Conservation (phyloP, 2,888 invertebrate genomes). For the Phoronis australis region DNA sequence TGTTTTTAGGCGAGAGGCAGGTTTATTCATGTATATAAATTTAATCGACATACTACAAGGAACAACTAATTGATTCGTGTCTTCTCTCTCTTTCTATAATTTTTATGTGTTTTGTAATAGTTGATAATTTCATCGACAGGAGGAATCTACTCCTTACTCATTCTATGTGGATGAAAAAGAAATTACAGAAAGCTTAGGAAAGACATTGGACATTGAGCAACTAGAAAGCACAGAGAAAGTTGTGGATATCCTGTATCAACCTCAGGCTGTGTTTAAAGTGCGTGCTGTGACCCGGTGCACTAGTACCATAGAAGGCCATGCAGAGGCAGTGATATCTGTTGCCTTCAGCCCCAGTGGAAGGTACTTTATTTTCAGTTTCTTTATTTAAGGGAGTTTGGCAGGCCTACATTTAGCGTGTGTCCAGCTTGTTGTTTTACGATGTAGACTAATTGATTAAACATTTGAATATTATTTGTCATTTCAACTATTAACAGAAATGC, state of each 20-base stretch:
- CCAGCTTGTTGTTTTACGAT: too few species aligned
- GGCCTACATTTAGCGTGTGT: too few species aligned
- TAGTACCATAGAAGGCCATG: conserved; percentile 91
- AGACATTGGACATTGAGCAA: conserved; percentile 67
- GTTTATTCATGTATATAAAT: not conserved
- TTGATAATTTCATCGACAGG: conserved; percentile 26
- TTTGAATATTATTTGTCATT: too few species aligned
- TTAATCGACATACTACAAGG: not conserved
- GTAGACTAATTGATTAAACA: too few species aligned
- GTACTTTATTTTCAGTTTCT: too few species aligned
- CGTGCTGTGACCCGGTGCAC: conserved; percentile 82
- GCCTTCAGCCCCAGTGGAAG: conserved; percentile 92
- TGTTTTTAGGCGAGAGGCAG: too few species aligned
- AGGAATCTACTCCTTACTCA: conserved; percentile 54
- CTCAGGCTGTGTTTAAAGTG: conserved; percentile 83
- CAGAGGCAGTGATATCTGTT: conserved; percentile 91
- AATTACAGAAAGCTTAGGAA: conserved; percentile 68
- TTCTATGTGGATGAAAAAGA: conserved; percentile 89
- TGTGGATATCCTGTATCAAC: conserved; percentile 88
- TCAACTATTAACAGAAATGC: too few species aligned
- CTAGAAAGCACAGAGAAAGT: conserved; percentile 58
- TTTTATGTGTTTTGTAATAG: not conserved
- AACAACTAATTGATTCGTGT: not conserved
- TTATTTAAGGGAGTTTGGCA: too few species aligned
- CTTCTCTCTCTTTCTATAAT: not conserved